Conservation (phyloP, 2,113 vertebrate genomes). For the Heliornis fulica region DNA sequence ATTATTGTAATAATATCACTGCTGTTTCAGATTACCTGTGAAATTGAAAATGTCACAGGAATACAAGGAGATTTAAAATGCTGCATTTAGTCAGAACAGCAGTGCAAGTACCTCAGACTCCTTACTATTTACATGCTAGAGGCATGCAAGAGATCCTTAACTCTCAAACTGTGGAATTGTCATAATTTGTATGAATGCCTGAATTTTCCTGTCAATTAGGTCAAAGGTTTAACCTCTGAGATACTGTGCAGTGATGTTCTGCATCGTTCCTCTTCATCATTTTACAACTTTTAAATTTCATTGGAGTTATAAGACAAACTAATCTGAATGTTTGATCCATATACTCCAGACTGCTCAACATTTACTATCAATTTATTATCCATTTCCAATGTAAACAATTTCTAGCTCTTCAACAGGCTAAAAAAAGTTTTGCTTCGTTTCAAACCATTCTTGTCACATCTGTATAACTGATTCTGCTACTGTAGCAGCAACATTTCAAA, state of each 20-base stretch:
- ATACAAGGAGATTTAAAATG: background rate
- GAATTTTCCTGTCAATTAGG: background rate
- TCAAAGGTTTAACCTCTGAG: background rate
- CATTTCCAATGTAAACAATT: slow-evolving; percentile 10
- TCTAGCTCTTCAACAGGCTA: background rate
- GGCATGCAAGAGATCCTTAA: background rate
- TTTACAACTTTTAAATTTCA: background rate
- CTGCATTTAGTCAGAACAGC: background rate
- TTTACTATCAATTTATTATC: background rate
- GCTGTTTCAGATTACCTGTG: background rate
- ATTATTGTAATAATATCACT: no score
- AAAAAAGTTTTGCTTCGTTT: background rate
- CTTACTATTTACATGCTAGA: background rate
- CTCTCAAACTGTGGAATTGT: background rate
- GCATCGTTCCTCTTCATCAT: background rate
- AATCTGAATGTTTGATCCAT: background rate
- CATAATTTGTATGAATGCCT: background rate
- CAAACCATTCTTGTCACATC: background rate
- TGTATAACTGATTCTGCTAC: background rate
- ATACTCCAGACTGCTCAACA: background rate
- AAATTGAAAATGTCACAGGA: background rate
- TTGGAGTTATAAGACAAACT: background rate
- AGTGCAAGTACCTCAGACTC: background rate
- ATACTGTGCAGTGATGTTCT: background rate
- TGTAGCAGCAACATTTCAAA: background rate